phyloP scores from a whole-genome alignment of 2,113 vertebrate genomes.

The Pelecanoides urinatrix region DNA sequence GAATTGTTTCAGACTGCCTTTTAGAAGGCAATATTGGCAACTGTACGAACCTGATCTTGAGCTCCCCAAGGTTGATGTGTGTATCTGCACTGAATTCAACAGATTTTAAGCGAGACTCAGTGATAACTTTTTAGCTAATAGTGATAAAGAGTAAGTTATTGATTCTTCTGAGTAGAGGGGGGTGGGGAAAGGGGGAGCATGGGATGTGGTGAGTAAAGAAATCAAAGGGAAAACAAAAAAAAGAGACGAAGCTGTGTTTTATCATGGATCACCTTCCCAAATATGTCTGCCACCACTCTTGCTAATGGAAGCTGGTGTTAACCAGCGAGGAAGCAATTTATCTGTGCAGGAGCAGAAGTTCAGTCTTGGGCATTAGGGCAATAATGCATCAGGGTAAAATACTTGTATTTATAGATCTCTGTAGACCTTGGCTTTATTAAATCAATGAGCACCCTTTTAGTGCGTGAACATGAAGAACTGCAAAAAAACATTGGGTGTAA shows the following conservation, averaged over 20 bases:
- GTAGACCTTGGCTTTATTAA: slow-evolving; percentile 43
- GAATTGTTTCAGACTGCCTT: neutral
- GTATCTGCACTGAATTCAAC: neutral
- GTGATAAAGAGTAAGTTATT: neutral
- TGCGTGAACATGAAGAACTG: neutral
- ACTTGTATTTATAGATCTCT: slow-evolving; percentile 54
- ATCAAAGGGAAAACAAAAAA: slow-evolving; percentile 15
- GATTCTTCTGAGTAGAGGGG: neutral
- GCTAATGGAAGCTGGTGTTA: slow-evolving; percentile 54
- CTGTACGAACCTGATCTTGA: neutral
- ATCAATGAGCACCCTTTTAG: slow-evolving; percentile 58
- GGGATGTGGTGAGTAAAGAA: slow-evolving; percentile 23
- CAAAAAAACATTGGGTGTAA: neutral
- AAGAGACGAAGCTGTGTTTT: slow-evolving; percentile 4
- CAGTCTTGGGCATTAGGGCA: slow-evolving; percentile 31
- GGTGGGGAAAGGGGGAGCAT: neutral
- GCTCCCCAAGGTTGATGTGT: accelerated
- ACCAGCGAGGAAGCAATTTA: slow-evolving; percentile 55
- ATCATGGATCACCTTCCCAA: slow-evolving; percentile 51
- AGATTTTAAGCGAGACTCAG: neutral
- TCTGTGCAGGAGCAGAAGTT: slow-evolving; percentile 53
- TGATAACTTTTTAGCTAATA: neutral
- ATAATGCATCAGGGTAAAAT: slow-evolving; percentile 51
- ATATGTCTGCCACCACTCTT: slow-evolving; percentile 37
- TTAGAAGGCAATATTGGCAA: neutral